These are phyloP conservation scores for Nasonia longicornis DNA, from an alignment of 1,140 invertebrate genomes.

Conservation along the genomic window DNA sequence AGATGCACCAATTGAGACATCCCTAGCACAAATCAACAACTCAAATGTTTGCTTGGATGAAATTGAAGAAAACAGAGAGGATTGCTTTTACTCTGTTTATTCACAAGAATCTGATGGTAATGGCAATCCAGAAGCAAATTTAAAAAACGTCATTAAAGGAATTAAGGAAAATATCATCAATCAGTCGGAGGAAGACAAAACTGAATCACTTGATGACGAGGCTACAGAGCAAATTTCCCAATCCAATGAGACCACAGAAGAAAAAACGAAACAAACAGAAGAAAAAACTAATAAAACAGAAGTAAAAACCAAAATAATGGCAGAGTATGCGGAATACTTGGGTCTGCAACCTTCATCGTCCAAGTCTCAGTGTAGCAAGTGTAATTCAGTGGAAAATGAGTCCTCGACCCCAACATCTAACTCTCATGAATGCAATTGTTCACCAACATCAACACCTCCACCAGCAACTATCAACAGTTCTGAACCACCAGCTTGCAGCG, in stretches of 20 bases:
- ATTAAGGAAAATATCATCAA: constrained; percentile 63
- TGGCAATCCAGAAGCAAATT: constrained; percentile 59
- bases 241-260: constrained; percentile 44
- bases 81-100: constrained; percentile 41
- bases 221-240: neutral
- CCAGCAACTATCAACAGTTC: constrained; percentile 35
- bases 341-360: constrained; percentile 75
- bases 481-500: neutral
- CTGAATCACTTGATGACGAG: constrained; percentile 9
- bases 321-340: constrained; percentile 79
- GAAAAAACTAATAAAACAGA: constrained; percentile 38
- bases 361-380: constrained; percentile 77
- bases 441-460: constrained; percentile 38
- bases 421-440: constrained; percentile 54
- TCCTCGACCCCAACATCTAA: constrained; percentile 73
- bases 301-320: constrained; percentile 66
- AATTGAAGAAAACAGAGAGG: constrained; percentile 50
- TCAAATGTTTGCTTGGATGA: constrained; percentile 55
- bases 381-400: constrained; percentile 72
- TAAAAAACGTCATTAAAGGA: constrained; percentile 59
- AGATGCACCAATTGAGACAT: constrained; percentile 53
- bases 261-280: constrained; percentile 19
- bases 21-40: constrained; percentile 55
- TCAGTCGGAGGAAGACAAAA: constrained; percentile 56
- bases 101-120: constrained; percentile 46